Evolutionary conservation across 2,797 vertebrate species (phyloP), one percentile per base, ranked within the genome.

Genomic region (Galagoides demidoff): DNA sequence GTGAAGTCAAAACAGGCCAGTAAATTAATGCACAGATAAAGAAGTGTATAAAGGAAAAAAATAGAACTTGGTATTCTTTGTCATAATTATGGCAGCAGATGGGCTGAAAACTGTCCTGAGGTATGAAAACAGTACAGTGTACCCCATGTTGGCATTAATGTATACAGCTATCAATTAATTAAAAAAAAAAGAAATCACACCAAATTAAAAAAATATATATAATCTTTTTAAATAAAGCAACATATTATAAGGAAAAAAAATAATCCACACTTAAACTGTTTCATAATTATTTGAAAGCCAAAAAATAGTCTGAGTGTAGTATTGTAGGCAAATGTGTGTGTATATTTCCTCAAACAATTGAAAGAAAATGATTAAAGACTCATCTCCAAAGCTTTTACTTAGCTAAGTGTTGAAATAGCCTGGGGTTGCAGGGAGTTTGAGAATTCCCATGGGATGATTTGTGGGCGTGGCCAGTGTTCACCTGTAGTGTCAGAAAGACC

Each of bases 371-470:
- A 88, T 76, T 83, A 64, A 90, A 90, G 70, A 73, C 25, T 57
- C 37, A 45, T 20, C 66, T 37, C 37, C 20, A 71, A 70, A 90
- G 37, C 2, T 81, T 91, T 92, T 85, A 86, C 31, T 14, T 20
- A 86, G 37, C 16, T 14, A 92, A 66, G 22, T 85, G 29, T 84
- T 85, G 92, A 85, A 79, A 81, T 64, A 49, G 63, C 63, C 25
- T 68, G 86, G 16, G 66, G 12, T 85, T 97, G 68, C 29, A 76
- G 55, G 71, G 74, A 95, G 59, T 85, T 52, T 66, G 71, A 95
- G 70, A 94, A 95, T 85, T 92, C 13, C 78, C 73, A 77, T n/a
- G 19, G 92, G 77, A 89, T 95, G 66, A 92, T 37, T 64, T 95
- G 29, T 90, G 52, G 85, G 37, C 7, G 43, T 78, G 64, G 23